These are phyloP conservation scores for Corvus moneduloides DNA, from an alignment of 2,113 vertebrate species.

Conservation along the genomic window DNA sequence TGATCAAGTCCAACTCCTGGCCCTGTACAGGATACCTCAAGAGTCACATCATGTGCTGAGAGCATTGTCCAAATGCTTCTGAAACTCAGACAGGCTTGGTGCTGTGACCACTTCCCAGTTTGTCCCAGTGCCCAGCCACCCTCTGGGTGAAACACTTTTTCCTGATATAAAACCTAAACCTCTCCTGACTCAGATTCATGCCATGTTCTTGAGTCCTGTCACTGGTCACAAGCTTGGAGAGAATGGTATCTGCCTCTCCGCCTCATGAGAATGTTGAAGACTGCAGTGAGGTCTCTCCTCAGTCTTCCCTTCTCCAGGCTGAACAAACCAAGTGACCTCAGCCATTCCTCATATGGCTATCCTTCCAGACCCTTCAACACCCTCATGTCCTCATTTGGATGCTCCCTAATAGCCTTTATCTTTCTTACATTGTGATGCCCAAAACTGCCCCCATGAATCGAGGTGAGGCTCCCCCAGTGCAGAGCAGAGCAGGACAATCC, in stretches of 20 bases:
- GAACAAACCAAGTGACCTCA: neutral
- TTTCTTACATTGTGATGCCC: neutral
- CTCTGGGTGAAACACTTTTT: neutral
- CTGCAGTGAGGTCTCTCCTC: neutral
- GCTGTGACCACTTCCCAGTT: neutral
- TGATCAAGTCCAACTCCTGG: neutral
- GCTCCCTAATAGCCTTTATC: neutral
- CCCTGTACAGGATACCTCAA: neutral
- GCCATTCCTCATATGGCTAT: neutral
- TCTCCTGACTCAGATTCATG: neutral
- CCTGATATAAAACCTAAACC: neutral
- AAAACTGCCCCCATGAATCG: fast-evolving
- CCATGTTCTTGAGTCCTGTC: neutral
- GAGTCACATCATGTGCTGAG: neutral
- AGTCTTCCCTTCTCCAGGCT: neutral
- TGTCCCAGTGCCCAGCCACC: neutral
- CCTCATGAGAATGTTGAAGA: neutral
- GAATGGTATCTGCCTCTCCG: neutral
- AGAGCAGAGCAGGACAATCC: neutral
- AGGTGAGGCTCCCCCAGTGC: neutral
- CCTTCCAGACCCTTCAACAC: neutral
- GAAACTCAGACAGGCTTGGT: neutral
- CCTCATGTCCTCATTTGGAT: neutral
- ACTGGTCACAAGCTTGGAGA: neutral
- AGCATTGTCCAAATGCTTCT: neutral